Evolutionary conservation across 2,888 invertebrate species (phyloP), one percentile per base, ranked within the genome.

Genomic region (Plebejus anna): DNA sequence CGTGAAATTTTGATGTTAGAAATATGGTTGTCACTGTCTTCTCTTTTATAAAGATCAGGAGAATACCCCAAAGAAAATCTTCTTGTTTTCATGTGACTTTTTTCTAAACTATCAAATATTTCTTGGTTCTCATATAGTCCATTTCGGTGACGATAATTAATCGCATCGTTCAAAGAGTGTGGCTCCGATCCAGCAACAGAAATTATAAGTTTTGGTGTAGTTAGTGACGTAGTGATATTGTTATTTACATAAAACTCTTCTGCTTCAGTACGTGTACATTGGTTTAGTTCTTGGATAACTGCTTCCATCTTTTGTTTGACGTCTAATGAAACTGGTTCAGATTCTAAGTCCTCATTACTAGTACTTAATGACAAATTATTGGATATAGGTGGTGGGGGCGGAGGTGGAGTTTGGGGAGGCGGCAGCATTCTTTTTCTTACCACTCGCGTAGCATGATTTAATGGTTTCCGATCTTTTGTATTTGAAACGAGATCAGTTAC

Each of bases 301-400:
- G 95, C 95, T 82, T 95, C 94, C 95, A 95, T 95, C 83, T 95
- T 95, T 75, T 93, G 89, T 84, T 95, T 95, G 0, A 95, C 92
- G 83, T 95, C 94, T 72, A 91, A 92, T 66, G 94, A 92, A 77
- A 95, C 91, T 75, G 91, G 88, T 80, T 86, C 87, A 61, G 85
- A 83, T 79, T 86, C 86, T 59, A 84, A 83, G 13, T 89, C 89
- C 76, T 90, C 88, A 81, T 82, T 73, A 2, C 76, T 79, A 47
- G 47, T 75, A 22, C 13, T 16, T 5, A 66, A 36, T 66, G 66
- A 66, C 16, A 36, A 36, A 36, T 38, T 81, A 75, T 76, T 84
- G 82, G 76, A 81, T 80, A 81, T 79, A 4, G 89, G 89, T 16
- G 94, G 93, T 47, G 93, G 92, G 1, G 94, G 94, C 28, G 94